Conservation (phyloP, 1,140 invertebrate species). For the Coelopa frigida region DNA sequence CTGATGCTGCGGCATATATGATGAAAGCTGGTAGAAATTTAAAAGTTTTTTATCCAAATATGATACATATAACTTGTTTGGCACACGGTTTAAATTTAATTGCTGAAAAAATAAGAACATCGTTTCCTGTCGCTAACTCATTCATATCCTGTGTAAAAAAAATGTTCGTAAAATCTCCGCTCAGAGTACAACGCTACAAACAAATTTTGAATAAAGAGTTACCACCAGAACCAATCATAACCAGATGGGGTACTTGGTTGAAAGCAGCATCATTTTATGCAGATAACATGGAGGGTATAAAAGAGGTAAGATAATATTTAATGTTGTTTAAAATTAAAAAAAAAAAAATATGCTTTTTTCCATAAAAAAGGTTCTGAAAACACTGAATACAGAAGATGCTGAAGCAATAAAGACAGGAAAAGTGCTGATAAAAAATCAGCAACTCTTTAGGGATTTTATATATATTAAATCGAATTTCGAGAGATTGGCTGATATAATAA, state of each 20-base stretch:
- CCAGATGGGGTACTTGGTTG: conserved; percentile 44
- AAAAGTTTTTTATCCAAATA: conserved; percentile 6
- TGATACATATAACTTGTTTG: conserved; percentile 6
- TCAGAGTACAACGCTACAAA: not conserved
- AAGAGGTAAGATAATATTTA: no score
- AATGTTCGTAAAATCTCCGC: conserved; percentile 3
- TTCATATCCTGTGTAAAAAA: conserved; percentile 5
- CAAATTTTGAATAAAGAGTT: conserved; percentile 13
- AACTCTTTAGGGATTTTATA: no score
- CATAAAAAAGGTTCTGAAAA: no score
- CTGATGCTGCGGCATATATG: conserved; percentile 9
- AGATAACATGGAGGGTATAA: not conserved
- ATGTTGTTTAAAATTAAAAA: no score
- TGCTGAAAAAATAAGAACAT: not conserved
- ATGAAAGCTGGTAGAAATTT: conserved; percentile 3
- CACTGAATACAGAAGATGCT: no score
- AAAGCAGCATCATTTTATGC: conserved; percentile 31
- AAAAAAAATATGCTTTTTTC: no score
- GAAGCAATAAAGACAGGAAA: no score
- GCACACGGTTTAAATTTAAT: conserved; percentile 3
- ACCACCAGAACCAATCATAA: conserved; percentile 40
- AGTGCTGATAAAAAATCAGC: no score
- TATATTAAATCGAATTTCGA: no score
- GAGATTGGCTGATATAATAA: no score
- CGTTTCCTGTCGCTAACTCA: not conserved